Base-by-base conservation (phyloP, 2,797 vertebrate genomes). In the Agapornis canus region DNA sequence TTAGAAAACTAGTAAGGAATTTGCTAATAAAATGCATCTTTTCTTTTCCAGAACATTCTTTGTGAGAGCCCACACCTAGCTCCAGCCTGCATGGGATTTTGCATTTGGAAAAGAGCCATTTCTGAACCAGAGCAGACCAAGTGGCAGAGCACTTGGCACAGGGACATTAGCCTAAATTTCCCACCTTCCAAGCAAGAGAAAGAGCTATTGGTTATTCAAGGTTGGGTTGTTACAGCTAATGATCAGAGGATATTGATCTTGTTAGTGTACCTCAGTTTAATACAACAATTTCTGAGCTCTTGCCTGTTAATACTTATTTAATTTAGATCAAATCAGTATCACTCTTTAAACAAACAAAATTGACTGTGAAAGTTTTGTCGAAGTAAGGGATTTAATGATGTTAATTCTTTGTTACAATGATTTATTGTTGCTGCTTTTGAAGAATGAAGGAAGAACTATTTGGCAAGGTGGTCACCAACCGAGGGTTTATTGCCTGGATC, bases 81-180 rank as follows among this genome's bases (percentile, higher is more conserved):
- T 59, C 48, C 2, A 1, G 15, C 16, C n/a, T 4, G 0, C 0
- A 1, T 47, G 10, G 19, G 40, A 56, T 70, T 66, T 64, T 3
- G 1, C 47, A 17, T 12, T 42, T 61, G 57, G 63, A 83, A 57
- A 35, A 66, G 22, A 52, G 8, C 23, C 13, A 18, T 48, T 72
- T 77, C 42, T 57, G 25, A 69, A 31, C 15, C 42, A 51, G 20
- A 23, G 11, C 23, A 60, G 18, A 18, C 14, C 18, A 22, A 3
- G 6, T 54, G 47, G 37, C 42, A 66, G 29, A 73, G 8, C 3
- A 2, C n/a, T 70, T 86, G n/a, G 15, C 17, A 51, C 32, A 18
- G n/a, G 9, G 37, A 21, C 25, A 40, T 64, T 37, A 42, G 4
- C 37, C 37, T 54, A 15, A 73, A 6, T 40, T 42, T 84, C 31